Conservation (phyloP, 1,140 invertebrate species). For the Drosophila prosaltans region DNA sequence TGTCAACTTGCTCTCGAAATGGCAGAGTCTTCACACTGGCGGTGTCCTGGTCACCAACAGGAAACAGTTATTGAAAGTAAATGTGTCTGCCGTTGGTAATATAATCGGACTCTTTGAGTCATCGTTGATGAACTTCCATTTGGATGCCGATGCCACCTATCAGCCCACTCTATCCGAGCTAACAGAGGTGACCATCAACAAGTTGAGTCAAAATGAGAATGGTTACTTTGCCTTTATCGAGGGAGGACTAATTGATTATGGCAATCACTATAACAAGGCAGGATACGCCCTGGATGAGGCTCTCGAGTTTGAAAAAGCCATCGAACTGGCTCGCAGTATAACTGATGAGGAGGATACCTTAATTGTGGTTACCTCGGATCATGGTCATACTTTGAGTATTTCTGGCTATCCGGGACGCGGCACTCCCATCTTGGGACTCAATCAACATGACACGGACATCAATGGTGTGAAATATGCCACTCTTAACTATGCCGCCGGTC, state of each 20-base stretch:
- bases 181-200: slow-evolving; percentile 88
- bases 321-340: slow-evolving; percentile 85
- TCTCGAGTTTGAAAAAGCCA: slow-evolving; percentile 87
- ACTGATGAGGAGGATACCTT: slow-evolving; percentile 86
- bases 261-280: slow-evolving; percentile 87
- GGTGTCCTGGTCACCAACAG: slow-evolving; percentile 87
- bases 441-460: slow-evolving; percentile 53
- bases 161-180: slow-evolving; percentile 90
- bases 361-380: slow-evolving; percentile 88
- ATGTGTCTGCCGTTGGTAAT: slow-evolving; percentile 59
- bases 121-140: slow-evolving; percentile 84
- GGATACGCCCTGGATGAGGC: slow-evolving; percentile 88
- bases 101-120: slow-evolving; percentile 84
- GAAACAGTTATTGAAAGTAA: slow-evolving; percentile 83
- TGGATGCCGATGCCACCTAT: slow-evolving; percentile 84
- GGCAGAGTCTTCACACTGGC: slow-evolving; percentile 74
- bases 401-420: slow-evolving; percentile 88
- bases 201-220: slow-evolving; percentile 87
- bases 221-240: slow-evolving; percentile 88
- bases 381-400: slow-evolving; percentile 87
- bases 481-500: slow-evolving; percentile 87
- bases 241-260: slow-evolving; percentile 89
- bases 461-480: slow-evolving; percentile 86
- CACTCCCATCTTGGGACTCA: slow-evolving; percentile 86
- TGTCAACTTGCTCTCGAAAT: slow-evolving; percentile 84